Conservation (phyloP, 2,888 invertebrate genomes). For the Rhimphoctona megacephalus region DNA sequence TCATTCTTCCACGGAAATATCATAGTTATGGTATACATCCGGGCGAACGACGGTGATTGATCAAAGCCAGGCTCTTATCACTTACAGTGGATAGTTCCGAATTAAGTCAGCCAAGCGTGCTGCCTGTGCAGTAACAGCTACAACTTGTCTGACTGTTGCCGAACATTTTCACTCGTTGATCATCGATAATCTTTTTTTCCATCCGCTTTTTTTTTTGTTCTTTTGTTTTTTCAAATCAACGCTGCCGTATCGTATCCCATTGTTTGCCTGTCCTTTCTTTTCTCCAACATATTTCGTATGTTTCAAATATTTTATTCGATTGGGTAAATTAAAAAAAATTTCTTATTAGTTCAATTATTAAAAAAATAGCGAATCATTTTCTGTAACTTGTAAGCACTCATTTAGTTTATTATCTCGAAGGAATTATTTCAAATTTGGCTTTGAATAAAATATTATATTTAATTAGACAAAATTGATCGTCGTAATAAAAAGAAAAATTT, state of each 20-base stretch:
- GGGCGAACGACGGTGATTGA: constrained; percentile 24
- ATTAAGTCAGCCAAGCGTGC: constrained; percentile 48
- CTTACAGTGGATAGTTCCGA: constrained; percentile 58
- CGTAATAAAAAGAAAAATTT: not conserved
- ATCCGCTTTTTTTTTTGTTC: no score
- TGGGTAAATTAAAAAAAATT: no score
- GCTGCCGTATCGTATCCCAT: not conserved
- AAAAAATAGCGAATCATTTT: no score
- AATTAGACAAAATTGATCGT: not conserved
- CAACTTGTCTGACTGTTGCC: constrained; percentile 36
- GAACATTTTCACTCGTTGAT: constrained; percentile 38
- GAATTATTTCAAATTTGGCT: no score
- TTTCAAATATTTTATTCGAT: not conserved
- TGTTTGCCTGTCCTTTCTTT: not conserved
- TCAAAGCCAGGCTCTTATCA: constrained; percentile 57
- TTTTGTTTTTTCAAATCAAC: not conserved
- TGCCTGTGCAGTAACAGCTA: constrained; percentile 26
- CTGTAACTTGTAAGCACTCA: no score
- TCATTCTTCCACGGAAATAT: not conserved
- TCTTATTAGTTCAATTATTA: no score
- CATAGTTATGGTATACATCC: not conserved
- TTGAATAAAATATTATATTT: no score
- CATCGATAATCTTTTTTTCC: constrained; percentile 24
- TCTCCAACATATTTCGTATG: not conserved
- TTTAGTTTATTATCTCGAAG: no score